Evolutionary conservation across 2,113 vertebrate species (phyloP).

Genomic region (Bungarus multicinctus): DNA sequence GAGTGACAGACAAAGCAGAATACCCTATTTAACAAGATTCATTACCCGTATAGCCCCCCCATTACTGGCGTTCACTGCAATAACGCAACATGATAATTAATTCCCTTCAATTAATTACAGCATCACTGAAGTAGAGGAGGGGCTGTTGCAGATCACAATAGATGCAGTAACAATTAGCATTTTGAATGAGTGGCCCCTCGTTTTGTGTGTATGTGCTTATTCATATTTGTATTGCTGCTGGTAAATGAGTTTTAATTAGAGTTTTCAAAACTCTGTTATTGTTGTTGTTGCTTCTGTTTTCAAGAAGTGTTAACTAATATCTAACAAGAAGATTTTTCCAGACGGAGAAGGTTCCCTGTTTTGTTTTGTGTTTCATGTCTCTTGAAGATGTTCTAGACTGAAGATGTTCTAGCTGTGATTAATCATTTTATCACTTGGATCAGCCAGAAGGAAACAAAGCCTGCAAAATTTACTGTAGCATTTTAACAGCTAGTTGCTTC

Average conservation of each 20-base stretch:
- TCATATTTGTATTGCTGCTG: background rate
- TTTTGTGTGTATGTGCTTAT: background rate
- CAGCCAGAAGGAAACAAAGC: background rate
- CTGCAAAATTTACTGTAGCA: background rate
- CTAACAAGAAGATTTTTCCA: background rate
- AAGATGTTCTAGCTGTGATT: background rate
- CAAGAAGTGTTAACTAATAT: background rate
- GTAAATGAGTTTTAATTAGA: background rate
- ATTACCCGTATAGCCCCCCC: background rate
- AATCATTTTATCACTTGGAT: background rate
- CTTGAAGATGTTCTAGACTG: background rate
- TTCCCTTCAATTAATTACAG: conserved; percentile 36
- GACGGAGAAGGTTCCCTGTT: background rate
- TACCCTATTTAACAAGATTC: conserved; percentile 1
- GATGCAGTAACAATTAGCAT: background rate
- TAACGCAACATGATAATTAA: conserved; percentile 28
- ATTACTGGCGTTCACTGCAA: conserved; percentile 29
- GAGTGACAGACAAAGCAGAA: background rate
- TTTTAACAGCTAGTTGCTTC: background rate
- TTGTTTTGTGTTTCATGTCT: background rate
- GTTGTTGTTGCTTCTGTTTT: background rate
- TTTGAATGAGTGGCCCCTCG: background rate
- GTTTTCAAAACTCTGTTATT: background rate
- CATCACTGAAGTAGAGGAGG: conserved; percentile 4
- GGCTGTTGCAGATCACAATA: background rate